Conservation (phyloP, 2,797 vertebrate genomes). For the Phyllotis vaccarum region DNA sequence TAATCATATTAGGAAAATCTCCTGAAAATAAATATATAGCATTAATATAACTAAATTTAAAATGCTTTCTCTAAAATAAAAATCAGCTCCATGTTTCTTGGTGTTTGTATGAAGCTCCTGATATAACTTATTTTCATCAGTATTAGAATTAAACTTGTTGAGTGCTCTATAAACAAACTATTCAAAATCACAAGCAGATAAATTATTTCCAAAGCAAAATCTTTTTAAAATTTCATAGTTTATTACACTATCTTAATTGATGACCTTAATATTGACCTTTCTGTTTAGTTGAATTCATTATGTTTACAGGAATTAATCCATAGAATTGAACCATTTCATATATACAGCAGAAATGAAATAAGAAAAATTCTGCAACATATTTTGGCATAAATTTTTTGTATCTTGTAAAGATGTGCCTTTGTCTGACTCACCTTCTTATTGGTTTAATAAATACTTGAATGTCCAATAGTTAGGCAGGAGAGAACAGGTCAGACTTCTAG, state of each 20-base stretch:
- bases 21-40: background rate
- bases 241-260: slow-evolving; percentile 13
- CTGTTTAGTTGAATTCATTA: slow-evolving; percentile 8
- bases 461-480: background rate
- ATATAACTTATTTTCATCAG: slow-evolving; percentile 1
- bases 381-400: background rate
- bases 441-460: background rate
- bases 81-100: background rate
- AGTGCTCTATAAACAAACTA: background rate
- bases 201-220: slow-evolving; percentile 8
- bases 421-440: background rate
- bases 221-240: slow-evolving; percentile 31
- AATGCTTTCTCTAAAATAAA: no score
- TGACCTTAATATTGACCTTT: background rate
- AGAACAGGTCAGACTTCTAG: background rate
- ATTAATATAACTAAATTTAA: slow-evolving; percentile 15
- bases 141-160: background rate
- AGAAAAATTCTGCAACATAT: background rate
- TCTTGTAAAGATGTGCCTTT: background rate
- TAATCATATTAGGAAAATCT: background rate
- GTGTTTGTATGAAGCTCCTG: slow-evolving; percentile 19
- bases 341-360: background rate
- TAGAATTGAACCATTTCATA: background rate
- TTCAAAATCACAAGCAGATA: background rate
- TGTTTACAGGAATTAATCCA: background rate